Evolutionary conservation across 2,797 vertebrate genomes (phyloP), one percentile per base, ranked within the genome.

Genomic region (Parauchenoglanis ngamensis): DNA sequence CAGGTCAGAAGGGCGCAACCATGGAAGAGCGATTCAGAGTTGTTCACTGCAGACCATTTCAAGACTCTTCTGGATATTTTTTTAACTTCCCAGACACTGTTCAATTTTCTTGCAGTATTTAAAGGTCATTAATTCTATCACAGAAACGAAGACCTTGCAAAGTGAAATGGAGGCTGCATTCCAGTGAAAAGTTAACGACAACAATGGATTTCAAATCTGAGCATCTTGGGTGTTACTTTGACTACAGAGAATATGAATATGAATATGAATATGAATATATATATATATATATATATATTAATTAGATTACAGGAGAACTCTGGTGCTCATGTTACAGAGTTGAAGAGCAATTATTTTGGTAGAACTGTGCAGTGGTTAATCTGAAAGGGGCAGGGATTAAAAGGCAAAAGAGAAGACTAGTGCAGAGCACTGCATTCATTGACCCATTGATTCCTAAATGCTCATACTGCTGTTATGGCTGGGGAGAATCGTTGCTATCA

Each of bases 401-500:
- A 79, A 7, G 31, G 19, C 49, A 78, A 21, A 25, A 25, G 4
- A 76, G 56, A n/a, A 57, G 76, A 44, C 28, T 19, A 56, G 11
- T 31, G 0, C 56, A 28, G 84, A 44, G 77, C 7, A 57, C 28
- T 25, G 46, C 52, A 70, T 83, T 81, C 40, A 61, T 25, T 40
- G 5, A 78, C 17, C n/a, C 76, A 21, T 4, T 56, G 52, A 76
- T 83, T 57, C 46, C 54, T 31, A 44, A 54, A 86, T 57, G 46
- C 28, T 72, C 13, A 65, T 84, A 25, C 67, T 56, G 73, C 46
- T 83, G 25, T 28, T 75, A 54, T 31, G 1, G 8, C 57, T 68
- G 15, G 40, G 19, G 19, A 83, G 61, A 80, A 68, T 21, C 81
- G 17, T 76, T 82, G 77, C 70, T 70, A 59, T 87, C 65, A 63